A percentile compares a stretch with the other conserved stretches of the same genome.
These are phyloP conservation scores for Clarias fuscus DNA, from an alignment of 2,797 vertebrate genomes.

Conservation along the genomic window DNA sequence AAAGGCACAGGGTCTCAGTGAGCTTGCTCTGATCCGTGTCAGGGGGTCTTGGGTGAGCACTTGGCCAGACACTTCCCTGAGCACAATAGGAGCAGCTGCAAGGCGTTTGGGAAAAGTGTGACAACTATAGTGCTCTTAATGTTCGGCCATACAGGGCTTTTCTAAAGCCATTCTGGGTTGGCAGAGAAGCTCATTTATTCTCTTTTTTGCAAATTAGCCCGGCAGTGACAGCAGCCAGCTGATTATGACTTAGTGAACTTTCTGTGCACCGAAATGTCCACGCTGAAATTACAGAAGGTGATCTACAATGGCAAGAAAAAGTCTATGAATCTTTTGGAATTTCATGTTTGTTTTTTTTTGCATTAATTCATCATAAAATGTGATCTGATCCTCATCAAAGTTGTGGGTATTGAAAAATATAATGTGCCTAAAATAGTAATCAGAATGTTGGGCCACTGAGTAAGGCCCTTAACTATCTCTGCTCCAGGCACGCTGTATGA, in stretches of 20 bases:
- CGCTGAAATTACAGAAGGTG: not conserved
- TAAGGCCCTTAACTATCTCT: no score
- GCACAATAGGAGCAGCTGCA: slow-evolving; percentile 82
- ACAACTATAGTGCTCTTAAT: slow-evolving; percentile 73
- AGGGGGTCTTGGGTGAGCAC: slow-evolving; percentile 59
- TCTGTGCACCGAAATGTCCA: slow-evolving; percentile 6
- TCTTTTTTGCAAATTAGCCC: slow-evolving; percentile 74
- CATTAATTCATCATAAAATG: no score
- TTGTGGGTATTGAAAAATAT: no score
- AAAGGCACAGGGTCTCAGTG: slow-evolving; percentile 62
- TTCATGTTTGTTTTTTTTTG: no score
- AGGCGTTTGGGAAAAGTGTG: slow-evolving; percentile 83
- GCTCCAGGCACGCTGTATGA: no score
- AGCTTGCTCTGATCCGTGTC: slow-evolving; percentile 61
- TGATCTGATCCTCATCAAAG: no score
- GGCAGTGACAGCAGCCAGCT: slow-evolving; percentile 56
- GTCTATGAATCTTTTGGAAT: no score
- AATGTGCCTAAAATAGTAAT: no score
- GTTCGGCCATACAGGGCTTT: slow-evolving; percentile 63
- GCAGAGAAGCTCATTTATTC: slow-evolving; percentile 64
- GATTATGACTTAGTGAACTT: slow-evolving; percentile 14
- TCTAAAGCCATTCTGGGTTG: slow-evolving; percentile 57
- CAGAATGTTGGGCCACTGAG: no score
- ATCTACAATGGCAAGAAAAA: not conserved
- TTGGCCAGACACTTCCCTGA: slow-evolving; percentile 60